phyloP scores from a whole-genome alignment of 2,888 invertebrate species.

The Agonopterix alstromeriana region DNA sequence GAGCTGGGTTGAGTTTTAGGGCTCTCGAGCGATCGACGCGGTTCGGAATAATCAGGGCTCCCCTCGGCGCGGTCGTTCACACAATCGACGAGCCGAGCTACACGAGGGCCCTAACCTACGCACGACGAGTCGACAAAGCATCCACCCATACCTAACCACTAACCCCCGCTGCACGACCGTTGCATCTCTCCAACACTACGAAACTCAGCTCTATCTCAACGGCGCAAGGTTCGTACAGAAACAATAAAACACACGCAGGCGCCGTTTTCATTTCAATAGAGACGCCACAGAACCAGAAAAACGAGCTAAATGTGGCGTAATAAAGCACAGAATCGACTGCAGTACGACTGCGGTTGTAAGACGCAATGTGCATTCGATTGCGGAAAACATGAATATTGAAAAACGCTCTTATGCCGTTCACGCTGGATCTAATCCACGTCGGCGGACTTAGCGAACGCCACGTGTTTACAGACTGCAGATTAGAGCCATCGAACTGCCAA shows the following conservation, averaged over 20 bases:
- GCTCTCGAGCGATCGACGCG: constrained; percentile 61
- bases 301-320: constrained; percentile 31
- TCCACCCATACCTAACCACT: constrained; percentile 50
- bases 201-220: constrained; percentile 24
- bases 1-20: constrained; percentile 50
- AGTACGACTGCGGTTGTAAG: constrained; percentile 22
- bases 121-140: constrained; percentile 59
- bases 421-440: constrained; percentile 52
- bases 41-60: constrained; percentile 68
- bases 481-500: constrained; percentile 40
- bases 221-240: constrained; percentile 13
- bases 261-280: constrained; percentile 39
- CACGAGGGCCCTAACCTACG: constrained; percentile 59
- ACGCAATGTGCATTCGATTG: constrained; percentile 64
- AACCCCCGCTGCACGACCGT: constrained; percentile 35
- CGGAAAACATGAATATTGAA: constrained; percentile 60
- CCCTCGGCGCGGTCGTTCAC: constrained; percentile 72
- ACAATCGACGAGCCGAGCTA: constrained; percentile 58
- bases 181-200: constrained; percentile 7
- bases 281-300: constrained; percentile 31
- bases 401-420: constrained; percentile 59
- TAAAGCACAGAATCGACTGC: constrained; percentile 49
- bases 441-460: constrained; percentile 41
- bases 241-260: constrained; percentile 24
- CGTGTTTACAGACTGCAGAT: constrained; percentile 64